phyloP scores from a whole-genome alignment of 2,888 invertebrate species.

The Siphlonurus alternatus region DNA sequence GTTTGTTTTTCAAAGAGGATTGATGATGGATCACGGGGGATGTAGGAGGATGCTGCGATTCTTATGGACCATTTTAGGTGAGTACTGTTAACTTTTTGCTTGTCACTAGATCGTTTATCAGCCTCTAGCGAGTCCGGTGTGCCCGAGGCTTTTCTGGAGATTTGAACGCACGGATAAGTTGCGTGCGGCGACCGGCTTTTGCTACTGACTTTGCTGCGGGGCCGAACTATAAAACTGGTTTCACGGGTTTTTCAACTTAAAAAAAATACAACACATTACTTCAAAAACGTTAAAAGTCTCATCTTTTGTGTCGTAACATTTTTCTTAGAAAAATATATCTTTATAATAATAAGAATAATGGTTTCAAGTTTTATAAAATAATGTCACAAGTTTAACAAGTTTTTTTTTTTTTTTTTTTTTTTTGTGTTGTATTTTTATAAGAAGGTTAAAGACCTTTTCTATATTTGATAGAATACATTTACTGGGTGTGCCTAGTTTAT shows the following conservation, averaged over 20 bases:
- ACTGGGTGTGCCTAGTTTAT: neutral
- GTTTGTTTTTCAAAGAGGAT: neutral
- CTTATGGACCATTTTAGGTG: neutral
- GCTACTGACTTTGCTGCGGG: neutral
- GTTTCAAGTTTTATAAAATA: too few relatives aligned
- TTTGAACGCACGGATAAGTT: neutral
- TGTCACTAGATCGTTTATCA: too few relatives aligned
- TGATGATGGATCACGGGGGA: neutral
- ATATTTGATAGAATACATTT: neutral
- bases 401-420: too few relatives aligned
- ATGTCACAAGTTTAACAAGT: too few relatives aligned
- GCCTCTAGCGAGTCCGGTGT: too few relatives aligned
- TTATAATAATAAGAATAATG: too few relatives aligned
- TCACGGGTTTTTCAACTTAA: neutral
- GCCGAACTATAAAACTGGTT: neutral
- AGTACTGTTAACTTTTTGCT: too few relatives aligned
- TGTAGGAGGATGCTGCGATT: neutral
- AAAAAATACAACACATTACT: too few relatives aligned
- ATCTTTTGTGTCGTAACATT: neutral
- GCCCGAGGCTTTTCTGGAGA: neutral
- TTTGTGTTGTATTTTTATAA: neutral
- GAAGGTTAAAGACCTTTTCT: neutral
- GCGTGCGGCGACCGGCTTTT: neutral
- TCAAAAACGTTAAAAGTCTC: neutral
- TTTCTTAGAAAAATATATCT: neutral